phyloP scores from a whole-genome alignment of 2,888 invertebrate species.

The Melipona bicolor region DNA sequence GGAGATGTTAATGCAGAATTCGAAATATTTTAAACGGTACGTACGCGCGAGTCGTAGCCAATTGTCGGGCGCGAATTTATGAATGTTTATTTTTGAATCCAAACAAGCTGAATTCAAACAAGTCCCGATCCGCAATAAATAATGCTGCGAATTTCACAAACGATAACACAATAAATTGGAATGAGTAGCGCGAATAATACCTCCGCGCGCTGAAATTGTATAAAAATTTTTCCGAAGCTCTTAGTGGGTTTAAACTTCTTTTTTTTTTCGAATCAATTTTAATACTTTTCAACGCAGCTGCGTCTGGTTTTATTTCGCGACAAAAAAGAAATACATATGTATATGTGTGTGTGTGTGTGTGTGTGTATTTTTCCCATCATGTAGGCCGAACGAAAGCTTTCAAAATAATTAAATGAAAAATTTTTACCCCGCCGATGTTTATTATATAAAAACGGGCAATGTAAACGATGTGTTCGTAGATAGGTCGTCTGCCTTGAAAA shows the following conservation, averaged over 20 bases:
- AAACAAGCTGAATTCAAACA: too few species aligned
- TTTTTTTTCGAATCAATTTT: background rate
- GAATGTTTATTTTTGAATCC: too few species aligned
- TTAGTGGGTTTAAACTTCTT: background rate
- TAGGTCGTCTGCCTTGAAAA: background rate
- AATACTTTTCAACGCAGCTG: conserved; percentile 1
- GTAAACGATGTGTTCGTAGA: background rate
- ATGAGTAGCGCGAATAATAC: background rate
- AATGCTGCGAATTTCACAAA: background rate
- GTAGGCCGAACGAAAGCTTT: background rate
- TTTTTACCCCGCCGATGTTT: background rate
- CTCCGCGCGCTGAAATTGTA: background rate
- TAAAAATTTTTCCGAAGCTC: background rate
- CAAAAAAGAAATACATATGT: background rate
- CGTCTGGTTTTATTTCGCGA: background rate
- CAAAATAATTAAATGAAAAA: conserved; percentile 30
- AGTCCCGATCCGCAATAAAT: too few species aligned
- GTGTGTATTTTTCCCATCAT: background rate
- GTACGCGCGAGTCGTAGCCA: too few species aligned
- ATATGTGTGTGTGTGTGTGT: background rate
- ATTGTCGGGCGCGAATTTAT: too few species aligned
- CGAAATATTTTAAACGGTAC: too few species aligned
- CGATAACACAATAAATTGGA: background rate
- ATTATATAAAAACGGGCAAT: background rate
- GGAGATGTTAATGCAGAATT: too few species aligned